Base-by-base conservation (phyloP, 2,113 vertebrate species). In the Lepus timidus region DNA sequence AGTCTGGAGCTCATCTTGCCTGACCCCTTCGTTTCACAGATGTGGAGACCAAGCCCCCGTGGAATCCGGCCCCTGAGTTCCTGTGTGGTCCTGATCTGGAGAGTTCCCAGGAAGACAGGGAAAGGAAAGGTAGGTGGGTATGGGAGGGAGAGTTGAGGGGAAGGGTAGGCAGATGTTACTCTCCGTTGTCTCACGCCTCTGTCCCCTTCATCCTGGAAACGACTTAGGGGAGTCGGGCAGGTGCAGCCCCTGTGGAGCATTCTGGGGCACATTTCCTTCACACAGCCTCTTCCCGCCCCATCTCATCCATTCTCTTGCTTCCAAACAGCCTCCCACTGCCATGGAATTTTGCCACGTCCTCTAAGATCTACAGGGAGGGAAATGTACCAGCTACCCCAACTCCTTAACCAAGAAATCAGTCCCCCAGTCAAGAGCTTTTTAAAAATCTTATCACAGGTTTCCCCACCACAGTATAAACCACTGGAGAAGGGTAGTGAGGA, bases 11-110 rank as follows among this genome's bases (percentile, higher is more conserved):
- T 96, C 64, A 78, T 78, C 31, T 94, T 85, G 10, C 70, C 55
- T 29, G 4, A 94, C 62, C 44, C 0, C 19, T 85, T 97, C 71
- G 27, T 90, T 95, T 90, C 95, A 64, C 89, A 97, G 96, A 85
- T 90, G 20, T 88, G 67, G 73, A 92, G 78, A 90, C 10, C 10
- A 88, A 92, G 71, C 81, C 68, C 39, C 85, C 84, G 2, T 58
- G 90, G 91, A 93, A 88, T 95, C 33, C 71, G 92, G 51, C 76
- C 73, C 39, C 74, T 33, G 78, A 90, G 9, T 84, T 89, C 67
- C 73, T 81, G 71, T 83, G 51, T 84, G 12, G 86, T 84, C 79
- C 90, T 97, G 88, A 85, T 95, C 92, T 93, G 81, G 58, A 92
- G 85, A 88, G 9, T 64, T 97, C 70, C 84, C 85, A 44, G 74